Evolutionary conservation across 1,140 invertebrate genomes (phyloP).

Genomic region (Campoletis sonorensis): DNA sequence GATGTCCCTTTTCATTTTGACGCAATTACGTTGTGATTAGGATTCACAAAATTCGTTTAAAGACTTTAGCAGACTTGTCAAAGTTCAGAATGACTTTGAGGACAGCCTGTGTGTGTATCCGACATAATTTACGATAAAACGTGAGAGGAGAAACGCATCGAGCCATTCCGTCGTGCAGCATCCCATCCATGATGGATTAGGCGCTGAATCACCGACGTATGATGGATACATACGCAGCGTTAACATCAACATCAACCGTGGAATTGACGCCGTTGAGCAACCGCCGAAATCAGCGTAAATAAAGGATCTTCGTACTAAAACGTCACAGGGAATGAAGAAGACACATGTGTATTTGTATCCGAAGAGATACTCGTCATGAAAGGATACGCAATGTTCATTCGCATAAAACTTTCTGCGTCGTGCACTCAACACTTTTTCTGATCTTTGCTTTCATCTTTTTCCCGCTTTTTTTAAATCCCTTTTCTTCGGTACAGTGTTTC

Average conservation of each 20-base stretch:
- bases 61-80: too few species aligned
- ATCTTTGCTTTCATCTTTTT: background rate
- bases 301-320: background rate
- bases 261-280: background rate
- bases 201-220: constrained; percentile 56
- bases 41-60: too few species aligned
- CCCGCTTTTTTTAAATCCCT: too few species aligned
- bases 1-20: too few species aligned
- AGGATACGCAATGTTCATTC: background rate
- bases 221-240: constrained; percentile 54
- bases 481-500: too few species aligned
- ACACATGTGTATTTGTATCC: background rate
- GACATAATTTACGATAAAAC: background rate
- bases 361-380: background rate
- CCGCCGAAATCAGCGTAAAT: background rate
- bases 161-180: background rate
- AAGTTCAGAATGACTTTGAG: too few species aligned
- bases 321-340: background rate
- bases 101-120: background rate
- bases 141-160: constrained; percentile 21
- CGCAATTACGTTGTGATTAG: too few species aligned
- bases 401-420: background rate
- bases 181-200: constrained; percentile 61
- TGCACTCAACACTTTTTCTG: constrained; percentile 3
- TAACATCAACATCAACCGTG: background rate